Evolutionary conservation across 1,140 invertebrate genomes (phyloP).

Genomic region (Chrysomallon squamiferum): DNA sequence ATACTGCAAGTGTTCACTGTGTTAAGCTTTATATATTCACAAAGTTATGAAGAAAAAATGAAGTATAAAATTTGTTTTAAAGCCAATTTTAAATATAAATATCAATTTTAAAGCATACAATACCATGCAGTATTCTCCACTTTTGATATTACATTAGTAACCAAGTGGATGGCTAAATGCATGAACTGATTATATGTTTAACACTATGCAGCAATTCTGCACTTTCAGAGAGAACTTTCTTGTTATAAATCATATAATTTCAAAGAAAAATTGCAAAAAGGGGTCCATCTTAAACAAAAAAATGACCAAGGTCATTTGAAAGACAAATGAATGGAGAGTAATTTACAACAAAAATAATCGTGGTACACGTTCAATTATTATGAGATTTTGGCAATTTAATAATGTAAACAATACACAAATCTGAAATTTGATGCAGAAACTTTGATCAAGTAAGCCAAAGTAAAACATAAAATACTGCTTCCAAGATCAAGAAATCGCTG

Average conservation of each 20-base stretch:
- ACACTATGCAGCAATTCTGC: too few species aligned
- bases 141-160: too few species aligned
- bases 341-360: constrained; percentile 24
- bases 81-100: not conserved
- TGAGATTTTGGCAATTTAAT: constrained; percentile 8
- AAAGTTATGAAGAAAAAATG: not conserved
- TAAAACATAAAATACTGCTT: not conserved
- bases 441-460: not conserved
- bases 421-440: not conserved
- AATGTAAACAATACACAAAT: not conserved
- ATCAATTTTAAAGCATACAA: too few species aligned
- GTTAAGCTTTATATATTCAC: not conserved
- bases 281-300: constrained; percentile 34
- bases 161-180: not conserved
- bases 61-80: not conserved
- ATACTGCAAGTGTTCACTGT: not conserved
- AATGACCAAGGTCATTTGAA: constrained; percentile 33
- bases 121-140: too few species aligned
- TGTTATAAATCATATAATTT: constrained; percentile 61
- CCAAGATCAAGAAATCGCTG: not conserved
- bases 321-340: constrained; percentile 14
- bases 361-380: constrained; percentile 54
- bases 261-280: constrained; percentile 60
- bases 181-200: not conserved
- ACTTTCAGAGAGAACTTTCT: not conserved